Percentiles rank a stretch among this genome's conserved stretches.
phyloP scores from a whole-genome alignment of 1,140 invertebrate genomes.

The Drosophila obscura region DNA sequence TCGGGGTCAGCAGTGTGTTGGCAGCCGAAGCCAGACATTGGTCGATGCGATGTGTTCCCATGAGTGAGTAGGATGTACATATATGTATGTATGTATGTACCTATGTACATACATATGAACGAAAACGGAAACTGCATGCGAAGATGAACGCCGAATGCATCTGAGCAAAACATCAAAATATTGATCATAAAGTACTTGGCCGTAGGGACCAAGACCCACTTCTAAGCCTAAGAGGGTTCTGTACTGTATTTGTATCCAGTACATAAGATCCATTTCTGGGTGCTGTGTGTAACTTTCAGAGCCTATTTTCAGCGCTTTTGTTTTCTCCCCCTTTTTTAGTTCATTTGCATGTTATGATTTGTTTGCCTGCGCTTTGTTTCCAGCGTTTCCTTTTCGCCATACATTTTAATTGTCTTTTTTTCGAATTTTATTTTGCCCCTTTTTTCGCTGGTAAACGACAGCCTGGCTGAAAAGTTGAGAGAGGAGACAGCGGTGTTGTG shows the following conservation, averaged over 20 bases:
- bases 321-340: not conserved
- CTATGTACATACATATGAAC: no score
- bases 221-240: not conserved
- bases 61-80: constrained; percentile 8
- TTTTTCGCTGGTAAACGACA: constrained; percentile 15
- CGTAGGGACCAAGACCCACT: no score
- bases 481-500: not conserved
- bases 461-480: not conserved
- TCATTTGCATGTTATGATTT: constrained; percentile 57
- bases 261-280: not conserved
- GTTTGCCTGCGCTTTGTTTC: constrained; percentile 49
- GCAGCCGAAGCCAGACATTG: constrained; percentile 41
- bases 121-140: not conserved
- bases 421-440: constrained; percentile 68
- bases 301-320: constrained; percentile 28
- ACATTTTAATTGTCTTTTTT: constrained; percentile 80
- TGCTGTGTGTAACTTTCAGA: constrained; percentile 31
- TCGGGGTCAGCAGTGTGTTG: constrained; percentile 43
- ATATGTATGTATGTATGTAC: constrained; percentile 2
- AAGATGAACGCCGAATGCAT: no score
- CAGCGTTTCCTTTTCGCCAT: constrained; percentile 57
- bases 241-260: not conserved
- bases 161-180: not conserved
- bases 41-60: constrained; percentile 19
- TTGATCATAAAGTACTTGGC: not conserved